Base-by-base conservation (phyloP, 2,797 vertebrate genomes). In the Telmatherina bonti region DNA sequence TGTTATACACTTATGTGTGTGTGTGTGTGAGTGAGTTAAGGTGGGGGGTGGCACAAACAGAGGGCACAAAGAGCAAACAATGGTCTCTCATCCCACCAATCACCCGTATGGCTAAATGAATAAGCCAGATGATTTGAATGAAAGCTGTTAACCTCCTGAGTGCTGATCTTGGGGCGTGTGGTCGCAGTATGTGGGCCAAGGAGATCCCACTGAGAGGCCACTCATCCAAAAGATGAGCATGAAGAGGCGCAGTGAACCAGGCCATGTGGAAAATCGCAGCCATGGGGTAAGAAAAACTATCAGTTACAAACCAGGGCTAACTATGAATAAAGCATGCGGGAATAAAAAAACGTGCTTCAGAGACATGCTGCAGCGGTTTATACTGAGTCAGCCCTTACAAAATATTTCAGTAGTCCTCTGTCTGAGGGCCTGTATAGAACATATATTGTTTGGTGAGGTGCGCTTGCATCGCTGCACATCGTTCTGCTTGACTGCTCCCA, bases 181-280 rank as follows among this genome's bases (percentile, higher is more conserved):
- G 74, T 78, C 43, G 70, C 29, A 36, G 54, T 88, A 93, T 91
- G 83, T 93, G 92, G 91, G 92, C 86, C 91, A 93, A 67, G 88
- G 78, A 29, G 78, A 83, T 72, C 64, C 74, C 73, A 66, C 72
- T 69, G 74, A 82, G 80, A 53, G 76, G 57, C 72, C 86, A 88
- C 82, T 92, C 86, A 89, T 83, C 81, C 88, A 81, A 76, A 56
- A 82, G 85, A 79, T 1, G 76, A 87, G 85, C 84, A 81, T 78
- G 90, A 80, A 87, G 85, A 79, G 82, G 69, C 82, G 75, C 27
- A 75, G 81, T 61, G 83, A 91, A 93, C 89, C 90, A 92, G 92
- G 92, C 88, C 92, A 92, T 79, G 90, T 87, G 90, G 91, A 93
- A 93, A 93, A 93, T 91, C 76, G 69, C 72, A 60, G 88, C 92